Conservation (phyloP, 2,888 invertebrate genomes). For the Pollenia griseotomentosa region DNA sequence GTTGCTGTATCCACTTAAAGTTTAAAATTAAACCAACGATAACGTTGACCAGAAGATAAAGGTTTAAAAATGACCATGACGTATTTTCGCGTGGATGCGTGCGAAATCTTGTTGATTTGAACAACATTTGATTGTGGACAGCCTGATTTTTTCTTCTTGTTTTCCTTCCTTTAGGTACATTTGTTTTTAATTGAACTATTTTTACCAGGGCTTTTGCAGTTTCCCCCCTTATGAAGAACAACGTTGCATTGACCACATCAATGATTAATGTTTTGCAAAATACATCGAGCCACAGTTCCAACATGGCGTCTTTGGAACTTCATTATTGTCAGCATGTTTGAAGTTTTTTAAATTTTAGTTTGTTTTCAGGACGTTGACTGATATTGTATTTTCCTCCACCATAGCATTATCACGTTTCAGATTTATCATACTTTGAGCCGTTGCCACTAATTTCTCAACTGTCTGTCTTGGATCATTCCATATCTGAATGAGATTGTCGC, state of each 20-base stretch:
- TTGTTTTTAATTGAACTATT: too few species aligned
- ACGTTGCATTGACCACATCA: slow-evolving; percentile 30
- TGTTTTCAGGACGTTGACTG: background rate
- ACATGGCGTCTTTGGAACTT: slow-evolving; percentile 1
- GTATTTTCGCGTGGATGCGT: slow-evolving; percentile 32
- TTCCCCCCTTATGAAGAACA: slow-evolving; percentile 33
- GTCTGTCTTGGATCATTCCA: slow-evolving; percentile 23
- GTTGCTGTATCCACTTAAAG: slow-evolving; percentile 36
- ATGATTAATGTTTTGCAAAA: slow-evolving; percentile 4
- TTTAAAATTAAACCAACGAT: background rate
- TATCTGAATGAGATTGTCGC: slow-evolving; percentile 1
- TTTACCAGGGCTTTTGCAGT: background rate
- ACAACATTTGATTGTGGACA: too few species aligned
- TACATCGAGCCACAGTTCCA: slow-evolving; percentile 22
- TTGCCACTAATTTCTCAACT: background rate
- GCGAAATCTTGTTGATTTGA: slow-evolving; percentile 10
- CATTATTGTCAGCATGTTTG: slow-evolving; percentile 3
- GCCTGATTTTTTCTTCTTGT: background rate
- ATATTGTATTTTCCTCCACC: slow-evolving; percentile 2
- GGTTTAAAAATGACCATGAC: slow-evolving; percentile 17
- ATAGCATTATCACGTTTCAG: background rate
- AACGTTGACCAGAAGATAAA: background rate
- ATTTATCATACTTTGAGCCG: slow-evolving; percentile 2
- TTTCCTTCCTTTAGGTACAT: background rate
- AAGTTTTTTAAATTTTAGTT: slow-evolving; percentile 3